phyloP scores from a whole-genome alignment of 2,888 invertebrate genomes.

The Agrotis clavis region DNA sequence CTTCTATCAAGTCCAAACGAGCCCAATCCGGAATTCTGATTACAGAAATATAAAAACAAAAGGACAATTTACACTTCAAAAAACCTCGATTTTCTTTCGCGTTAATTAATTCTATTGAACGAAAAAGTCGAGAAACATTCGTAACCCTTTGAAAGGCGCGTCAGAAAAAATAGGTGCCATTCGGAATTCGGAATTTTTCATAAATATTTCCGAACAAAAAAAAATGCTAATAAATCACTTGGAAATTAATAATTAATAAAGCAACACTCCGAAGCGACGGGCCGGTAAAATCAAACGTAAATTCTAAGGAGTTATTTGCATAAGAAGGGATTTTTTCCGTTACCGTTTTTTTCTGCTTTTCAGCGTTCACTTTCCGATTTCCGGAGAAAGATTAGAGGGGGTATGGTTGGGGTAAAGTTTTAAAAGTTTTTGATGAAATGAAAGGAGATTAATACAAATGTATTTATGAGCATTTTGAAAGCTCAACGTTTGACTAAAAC shows the following conservation, averaged over 20 bases:
- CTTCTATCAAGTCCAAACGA: constrained; percentile 43
- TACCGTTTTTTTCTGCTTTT: constrained; percentile 69
- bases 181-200: constrained; percentile 72
- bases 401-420: constrained; percentile 50
- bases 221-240: constrained; percentile 88
- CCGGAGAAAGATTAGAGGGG: constrained; percentile 68
- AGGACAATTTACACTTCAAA: constrained; percentile 68
- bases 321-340: constrained; percentile 82
- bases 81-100: constrained; percentile 70
- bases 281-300: constrained; percentile 84
- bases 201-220: constrained; percentile 71
- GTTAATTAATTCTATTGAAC: constrained; percentile 86
- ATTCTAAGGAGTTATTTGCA: constrained; percentile 84
- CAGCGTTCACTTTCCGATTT: constrained; percentile 78
- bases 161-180: constrained; percentile 66
- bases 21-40: constrained; percentile 58
- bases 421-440: background rate
- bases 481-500: background rate
- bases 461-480: background rate
- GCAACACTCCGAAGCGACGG: constrained; percentile 79
- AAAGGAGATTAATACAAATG: background rate
- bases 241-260: constrained; percentile 89
- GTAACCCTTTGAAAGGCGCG: constrained; percentile 84
- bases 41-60: constrained; percentile 65
- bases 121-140: constrained; percentile 66